phyloP scores from a whole-genome alignment of 1,140 invertebrate species.

The Nasonia longicornis region DNA sequence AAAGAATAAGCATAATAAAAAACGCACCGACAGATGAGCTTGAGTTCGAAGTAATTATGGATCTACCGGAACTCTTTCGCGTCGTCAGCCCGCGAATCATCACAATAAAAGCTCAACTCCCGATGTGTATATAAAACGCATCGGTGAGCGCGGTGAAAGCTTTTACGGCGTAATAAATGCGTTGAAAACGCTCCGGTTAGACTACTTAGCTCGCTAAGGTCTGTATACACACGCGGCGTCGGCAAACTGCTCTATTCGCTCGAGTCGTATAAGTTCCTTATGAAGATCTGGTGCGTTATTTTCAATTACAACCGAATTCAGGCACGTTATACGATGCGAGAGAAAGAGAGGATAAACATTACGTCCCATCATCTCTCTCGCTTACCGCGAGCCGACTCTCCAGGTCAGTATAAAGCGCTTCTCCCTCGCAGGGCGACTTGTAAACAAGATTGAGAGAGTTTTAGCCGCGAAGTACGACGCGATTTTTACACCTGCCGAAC shows the following conservation, averaged over 20 bases:
- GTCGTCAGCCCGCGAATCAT: too few species aligned
- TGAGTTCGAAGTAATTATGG: too few species aligned
- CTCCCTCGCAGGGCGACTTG: not conserved
- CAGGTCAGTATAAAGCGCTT: not conserved
- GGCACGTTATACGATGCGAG: too few species aligned
- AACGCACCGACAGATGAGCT: too few species aligned
- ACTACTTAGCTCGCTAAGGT: not conserved
- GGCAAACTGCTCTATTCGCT: not conserved
- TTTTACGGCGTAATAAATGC: conserved; percentile 17
- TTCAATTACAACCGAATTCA: not conserved
- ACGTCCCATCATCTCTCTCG: not conserved
- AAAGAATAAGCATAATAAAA: too few species aligned
- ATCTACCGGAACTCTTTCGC: too few species aligned
- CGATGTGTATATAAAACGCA: conserved; percentile 6
- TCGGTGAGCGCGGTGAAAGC: not conserved
- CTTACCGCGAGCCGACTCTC: not conserved
- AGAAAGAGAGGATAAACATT: not conserved
- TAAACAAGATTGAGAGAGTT: not conserved
- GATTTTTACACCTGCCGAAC: not conserved
- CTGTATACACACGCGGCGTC: not conserved
- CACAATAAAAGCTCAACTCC: not conserved
- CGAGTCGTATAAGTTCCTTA: conserved; percentile 2
- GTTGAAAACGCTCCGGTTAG: not conserved
- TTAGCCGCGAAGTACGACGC: not conserved
- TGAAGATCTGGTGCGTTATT: not conserved